These are phyloP conservation scores for Tychaedon coryphoeus DNA, from an alignment of 2,113 vertebrate genomes.

Conservation along the genomic window DNA sequence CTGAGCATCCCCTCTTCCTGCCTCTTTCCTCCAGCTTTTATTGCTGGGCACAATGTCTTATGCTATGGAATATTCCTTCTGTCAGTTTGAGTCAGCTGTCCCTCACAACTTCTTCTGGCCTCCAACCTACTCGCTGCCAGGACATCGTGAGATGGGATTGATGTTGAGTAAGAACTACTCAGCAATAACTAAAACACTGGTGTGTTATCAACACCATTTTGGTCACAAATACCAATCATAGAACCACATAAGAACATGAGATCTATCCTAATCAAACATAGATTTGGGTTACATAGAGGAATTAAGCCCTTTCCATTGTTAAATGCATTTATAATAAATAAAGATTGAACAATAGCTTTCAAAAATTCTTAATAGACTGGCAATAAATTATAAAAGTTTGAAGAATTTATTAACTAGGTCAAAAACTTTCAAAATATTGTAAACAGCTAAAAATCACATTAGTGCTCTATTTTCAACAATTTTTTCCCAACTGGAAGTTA, in stretches of 20 bases:
- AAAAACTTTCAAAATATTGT: background rate
- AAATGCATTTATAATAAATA: background rate
- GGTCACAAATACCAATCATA: background rate
- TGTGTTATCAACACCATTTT: background rate
- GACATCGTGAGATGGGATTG: background rate
- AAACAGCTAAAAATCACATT: background rate
- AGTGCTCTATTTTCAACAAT: background rate
- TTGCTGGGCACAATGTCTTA: fast-evolving
- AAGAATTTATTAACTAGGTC: background rate
- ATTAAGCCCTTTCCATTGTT: background rate
- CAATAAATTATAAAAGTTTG: background rate
- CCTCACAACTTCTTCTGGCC: background rate
- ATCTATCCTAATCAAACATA: background rate
- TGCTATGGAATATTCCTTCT: background rate
- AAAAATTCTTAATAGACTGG: background rate
- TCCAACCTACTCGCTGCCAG: background rate
- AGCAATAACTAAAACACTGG: background rate
- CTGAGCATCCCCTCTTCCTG: fast-evolving
- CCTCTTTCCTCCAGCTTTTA: background rate
- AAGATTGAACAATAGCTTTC: background rate
- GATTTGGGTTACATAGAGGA: background rate
- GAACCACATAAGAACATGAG: background rate
- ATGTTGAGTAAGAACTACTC: background rate
- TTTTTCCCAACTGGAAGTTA: background rate
- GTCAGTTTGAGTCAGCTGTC: background rate